Evolutionary conservation across 2,888 invertebrate genomes (phyloP).

Genomic region (Athrips mouffetella): DNA sequence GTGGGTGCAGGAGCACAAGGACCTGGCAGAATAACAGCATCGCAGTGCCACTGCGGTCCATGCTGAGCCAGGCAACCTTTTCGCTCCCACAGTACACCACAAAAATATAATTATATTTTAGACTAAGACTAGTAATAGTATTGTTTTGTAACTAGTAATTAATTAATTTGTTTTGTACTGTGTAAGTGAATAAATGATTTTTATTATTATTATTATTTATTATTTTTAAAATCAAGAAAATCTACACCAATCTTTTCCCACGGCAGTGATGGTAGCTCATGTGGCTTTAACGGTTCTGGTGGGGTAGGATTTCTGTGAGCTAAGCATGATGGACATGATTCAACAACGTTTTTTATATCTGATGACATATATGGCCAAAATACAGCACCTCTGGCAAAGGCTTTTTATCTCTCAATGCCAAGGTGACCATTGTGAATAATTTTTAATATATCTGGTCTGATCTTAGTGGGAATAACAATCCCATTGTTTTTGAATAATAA

Average conservation of each 20-base stretch:
- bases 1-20: no score
- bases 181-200: no score
- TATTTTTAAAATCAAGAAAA: conserved; percentile 21
- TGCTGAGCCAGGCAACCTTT: no score
- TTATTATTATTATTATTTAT: no score
- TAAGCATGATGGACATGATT: conserved; percentile 19
- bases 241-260: conserved; percentile 28
- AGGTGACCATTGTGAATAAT: conserved; percentile 22
- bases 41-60: no score
- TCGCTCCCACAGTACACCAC: no score
- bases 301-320: conserved; percentile 18
- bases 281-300: conserved; percentile 22
- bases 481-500: no score
- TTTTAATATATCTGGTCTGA: conserved; percentile 25
- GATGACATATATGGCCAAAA: conserved; percentile 26
- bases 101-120: no score
- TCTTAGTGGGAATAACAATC: conserved; percentile 20
- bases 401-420: conserved; percentile 26
- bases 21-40: no score
- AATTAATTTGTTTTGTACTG: no score
- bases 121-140: no score
- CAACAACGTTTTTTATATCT: conserved; percentile 5
- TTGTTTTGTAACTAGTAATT: no score
- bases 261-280: conserved; percentile 16
- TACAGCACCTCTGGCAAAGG: conserved; percentile 24